Conservation (phyloP, 1,140 invertebrate genomes). For the Mercenaria mercenaria region DNA sequence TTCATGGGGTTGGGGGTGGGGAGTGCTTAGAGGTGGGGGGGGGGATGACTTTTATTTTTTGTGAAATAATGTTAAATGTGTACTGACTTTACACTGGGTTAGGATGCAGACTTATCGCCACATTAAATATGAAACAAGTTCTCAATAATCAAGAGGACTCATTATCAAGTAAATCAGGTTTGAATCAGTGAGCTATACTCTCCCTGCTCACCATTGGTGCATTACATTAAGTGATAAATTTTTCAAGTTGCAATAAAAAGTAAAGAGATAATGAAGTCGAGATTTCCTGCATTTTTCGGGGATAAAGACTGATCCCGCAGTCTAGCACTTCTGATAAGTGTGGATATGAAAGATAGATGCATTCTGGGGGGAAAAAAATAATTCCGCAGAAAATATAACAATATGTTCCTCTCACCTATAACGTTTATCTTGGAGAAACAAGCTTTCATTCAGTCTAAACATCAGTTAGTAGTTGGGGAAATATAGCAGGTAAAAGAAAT, state of each 20-base stretch:
- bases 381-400: conserved; percentile 16
- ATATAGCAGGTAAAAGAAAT: neutral
- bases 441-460: conserved; percentile 23
- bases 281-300: conserved; percentile 40
- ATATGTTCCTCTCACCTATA: conserved; percentile 32
- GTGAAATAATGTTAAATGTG: too few relatives aligned
- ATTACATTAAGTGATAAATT: conserved; percentile 42
- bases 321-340: conserved; percentile 55
- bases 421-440: conserved; percentile 12
- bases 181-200: conserved; percentile 22
- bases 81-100: too few relatives aligned
- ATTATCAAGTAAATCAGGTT: conserved; percentile 8
- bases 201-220: conserved; percentile 7
- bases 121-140: conserved; percentile 33
- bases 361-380: conserved; percentile 2
- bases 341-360: conserved; percentile 43
- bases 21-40: too few relatives aligned
- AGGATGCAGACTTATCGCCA: conserved; percentile 16
- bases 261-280: conserved; percentile 46
- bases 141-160: neutral
- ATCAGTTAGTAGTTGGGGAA: neutral
- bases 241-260: conserved; percentile 25
- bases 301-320: conserved; percentile 38
- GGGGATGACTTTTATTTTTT: too few relatives aligned
- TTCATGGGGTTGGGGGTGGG: too few relatives aligned